Percentiles rank a stretch among this genome's conserved stretches.
These are phyloP conservation scores for Columbina picui DNA, from an alignment of 2,113 vertebrate species.

Conservation along the genomic window DNA sequence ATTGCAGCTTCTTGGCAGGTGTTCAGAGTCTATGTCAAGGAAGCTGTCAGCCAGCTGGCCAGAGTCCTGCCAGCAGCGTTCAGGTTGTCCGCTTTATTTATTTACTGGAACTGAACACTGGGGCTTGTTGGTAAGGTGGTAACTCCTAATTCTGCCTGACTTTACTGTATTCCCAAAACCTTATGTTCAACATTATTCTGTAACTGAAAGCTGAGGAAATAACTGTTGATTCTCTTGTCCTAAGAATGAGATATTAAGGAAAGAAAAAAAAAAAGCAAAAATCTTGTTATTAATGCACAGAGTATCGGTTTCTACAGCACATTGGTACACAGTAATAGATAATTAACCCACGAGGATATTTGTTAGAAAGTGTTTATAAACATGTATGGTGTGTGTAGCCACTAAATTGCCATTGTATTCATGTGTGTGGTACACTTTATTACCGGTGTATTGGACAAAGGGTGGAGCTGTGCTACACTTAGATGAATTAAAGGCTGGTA, in stretches of 20 bases:
- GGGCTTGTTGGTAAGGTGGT: constrained; percentile 42
- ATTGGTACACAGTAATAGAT: not conserved
- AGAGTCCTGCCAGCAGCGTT: constrained; percentile 42
- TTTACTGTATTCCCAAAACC: constrained; percentile 30
- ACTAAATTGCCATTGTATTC: not conserved
- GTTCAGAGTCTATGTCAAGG: constrained; percentile 62
- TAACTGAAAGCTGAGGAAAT: not conserved
- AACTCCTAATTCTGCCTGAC: constrained; percentile 50
- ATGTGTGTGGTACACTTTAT: not conserved
- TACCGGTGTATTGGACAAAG: not conserved
- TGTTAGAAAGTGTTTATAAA: not conserved
- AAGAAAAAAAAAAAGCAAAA: not conserved
- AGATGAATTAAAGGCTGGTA: not conserved
- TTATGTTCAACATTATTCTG: constrained; percentile 42
- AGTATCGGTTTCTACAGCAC: not conserved
- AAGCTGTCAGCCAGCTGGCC: constrained; percentile 71
- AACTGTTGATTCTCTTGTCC: not conserved
- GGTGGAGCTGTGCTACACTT: not conserved
- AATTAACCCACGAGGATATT: not conserved
- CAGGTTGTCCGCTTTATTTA: constrained; percentile 67
- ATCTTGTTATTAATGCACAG: not conserved
- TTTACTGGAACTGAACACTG: constrained; percentile 47
- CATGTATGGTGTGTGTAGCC: not conserved
- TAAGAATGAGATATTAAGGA: not conserved
- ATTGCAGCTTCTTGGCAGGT: constrained; percentile 60